A percentile compares a stretch with the other conserved stretches of the same genome.
Evolutionary conservation across 2,797 vertebrate genomes (phyloP).

Genomic region (Melanotaenia trifasciata): DNA sequence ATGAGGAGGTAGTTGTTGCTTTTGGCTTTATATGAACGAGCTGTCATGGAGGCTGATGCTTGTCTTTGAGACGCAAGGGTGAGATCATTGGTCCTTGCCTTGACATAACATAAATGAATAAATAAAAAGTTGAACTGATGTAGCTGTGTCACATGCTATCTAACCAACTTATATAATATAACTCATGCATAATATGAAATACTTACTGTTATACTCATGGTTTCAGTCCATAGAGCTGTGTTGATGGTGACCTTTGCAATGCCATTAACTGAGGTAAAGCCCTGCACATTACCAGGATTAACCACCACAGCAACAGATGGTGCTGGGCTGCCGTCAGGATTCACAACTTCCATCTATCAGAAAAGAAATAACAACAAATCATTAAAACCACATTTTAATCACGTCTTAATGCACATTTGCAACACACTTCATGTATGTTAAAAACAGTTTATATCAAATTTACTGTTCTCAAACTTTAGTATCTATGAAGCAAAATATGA

Average conservation of each 20-base stretch:
- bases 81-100: conserved; percentile 76
- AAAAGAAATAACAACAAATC: not conserved
- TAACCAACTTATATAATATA: too few relatives aligned
- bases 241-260: conserved; percentile 83
- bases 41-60: conserved; percentile 72
- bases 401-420: too few relatives aligned
- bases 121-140: too few relatives aligned
- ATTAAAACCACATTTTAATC: too few relatives aligned
- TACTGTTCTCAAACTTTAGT: too few relatives aligned
- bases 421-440: too few relatives aligned
- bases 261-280: conserved; percentile 78
- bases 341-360: conserved; percentile 83
- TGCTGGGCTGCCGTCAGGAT: conserved; percentile 86
- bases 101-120: too few relatives aligned
- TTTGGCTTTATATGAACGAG: conserved; percentile 72
- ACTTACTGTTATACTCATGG: conserved; percentile 56
- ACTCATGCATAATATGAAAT: too few relatives aligned
- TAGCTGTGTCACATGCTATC: too few relatives aligned
- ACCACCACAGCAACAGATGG: conserved; percentile 52
- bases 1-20: conserved; percentile 84
- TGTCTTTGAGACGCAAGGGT: conserved; percentile 52
- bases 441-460: too few relatives aligned
- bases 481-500: too few relatives aligned
- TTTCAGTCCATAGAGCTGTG: conserved; percentile 33
- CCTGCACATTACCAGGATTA: not conserved